phyloP scores from a whole-genome alignment of 2,113 vertebrate species.

The Hassar affinis region DNA sequence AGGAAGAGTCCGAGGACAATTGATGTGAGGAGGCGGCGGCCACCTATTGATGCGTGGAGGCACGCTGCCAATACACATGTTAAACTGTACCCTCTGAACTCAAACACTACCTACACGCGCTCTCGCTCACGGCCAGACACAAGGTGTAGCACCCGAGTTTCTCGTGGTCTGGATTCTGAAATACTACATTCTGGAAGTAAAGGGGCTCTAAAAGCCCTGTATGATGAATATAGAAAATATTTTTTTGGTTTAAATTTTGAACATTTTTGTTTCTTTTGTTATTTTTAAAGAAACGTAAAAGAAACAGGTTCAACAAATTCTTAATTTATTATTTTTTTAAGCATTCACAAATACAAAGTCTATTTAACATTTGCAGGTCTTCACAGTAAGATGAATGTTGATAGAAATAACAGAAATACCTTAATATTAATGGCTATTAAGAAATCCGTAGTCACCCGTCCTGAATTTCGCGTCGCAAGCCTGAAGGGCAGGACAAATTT shows the following conservation, averaged over 20 bases:
- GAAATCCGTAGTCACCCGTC: conserved; percentile 56
- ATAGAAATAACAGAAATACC: conserved; percentile 79
- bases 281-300: conserved; percentile 91
- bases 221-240: conserved; percentile 99
- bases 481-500: neutral
- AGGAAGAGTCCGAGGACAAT: conserved; percentile 98
- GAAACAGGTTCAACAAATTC: conserved; percentile 82
- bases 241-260: conserved; percentile 89
- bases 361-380: conserved; percentile 98
- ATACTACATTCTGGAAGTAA: conserved; percentile 78
- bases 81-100: conserved; percentile 60
- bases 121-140: conserved; percentile 62
- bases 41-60: conserved; percentile 81
- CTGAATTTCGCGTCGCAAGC: neutral
- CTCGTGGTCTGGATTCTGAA: conserved; percentile 76
- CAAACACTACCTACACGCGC: conserved; percentile 64
- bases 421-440: conserved; percentile 75
- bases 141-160: conserved; percentile 76
- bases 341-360: conserved; percentile 93
- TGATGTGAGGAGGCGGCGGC: conserved; percentile 75
- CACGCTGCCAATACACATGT: conserved; percentile 74
- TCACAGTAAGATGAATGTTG: conserved; percentile 75
- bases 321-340: conserved; percentile 99
- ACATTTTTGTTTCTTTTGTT: conserved; percentile 79
- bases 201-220: conserved; percentile 83